A percentile compares a stretch with the other conserved stretches of the same genome.
phyloP scores from a whole-genome alignment of 2,888 invertebrate genomes.

The Rhopalosiphum nymphaeae region DNA sequence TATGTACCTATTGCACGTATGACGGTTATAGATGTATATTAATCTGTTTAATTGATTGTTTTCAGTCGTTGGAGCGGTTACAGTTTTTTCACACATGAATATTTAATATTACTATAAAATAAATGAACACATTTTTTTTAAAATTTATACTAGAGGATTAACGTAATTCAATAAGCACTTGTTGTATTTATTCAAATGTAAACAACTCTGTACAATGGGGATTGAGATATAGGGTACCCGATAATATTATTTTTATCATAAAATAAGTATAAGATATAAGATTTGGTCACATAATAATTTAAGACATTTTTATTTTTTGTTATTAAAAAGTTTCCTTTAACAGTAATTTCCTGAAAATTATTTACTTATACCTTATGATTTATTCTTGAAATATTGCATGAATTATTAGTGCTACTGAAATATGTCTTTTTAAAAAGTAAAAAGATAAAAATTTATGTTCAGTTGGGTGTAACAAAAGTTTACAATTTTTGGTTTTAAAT shows the following conservation, averaged over 20 bases:
- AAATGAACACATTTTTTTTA: background rate
- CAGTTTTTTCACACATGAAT: background rate
- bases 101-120: background rate
- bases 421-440: background rate
- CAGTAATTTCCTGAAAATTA: background rate
- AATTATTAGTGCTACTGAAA: background rate
- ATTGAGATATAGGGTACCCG: background rate
- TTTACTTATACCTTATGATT: background rate
- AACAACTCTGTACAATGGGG: background rate
- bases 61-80: background rate
- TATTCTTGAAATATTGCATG: background rate
- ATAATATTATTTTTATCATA: background rate
- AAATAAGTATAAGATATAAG: background rate
- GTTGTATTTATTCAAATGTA: background rate
- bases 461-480: constrained; percentile 6
- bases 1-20: background rate
- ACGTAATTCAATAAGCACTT: background rate
- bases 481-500: constrained; percentile 33
- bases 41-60: background rate
- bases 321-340: background rate
- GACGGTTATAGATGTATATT: background rate
- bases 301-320: background rate
- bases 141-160: background rate
- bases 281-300: background rate
- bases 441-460: background rate